Conservation (phyloP, 2,797 vertebrate species). For the Gila robusta region DNA sequence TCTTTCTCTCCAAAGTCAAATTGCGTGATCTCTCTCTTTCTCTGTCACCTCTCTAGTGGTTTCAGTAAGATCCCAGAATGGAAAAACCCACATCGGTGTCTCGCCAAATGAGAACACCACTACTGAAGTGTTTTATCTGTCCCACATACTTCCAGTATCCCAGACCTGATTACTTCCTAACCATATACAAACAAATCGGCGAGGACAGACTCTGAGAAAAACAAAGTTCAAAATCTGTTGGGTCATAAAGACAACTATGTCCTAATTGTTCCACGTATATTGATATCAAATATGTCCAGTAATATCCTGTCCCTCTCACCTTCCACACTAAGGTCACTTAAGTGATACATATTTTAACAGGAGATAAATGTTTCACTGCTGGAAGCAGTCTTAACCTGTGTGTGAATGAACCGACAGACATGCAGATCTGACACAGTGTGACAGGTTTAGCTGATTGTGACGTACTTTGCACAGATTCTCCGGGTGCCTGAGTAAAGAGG, state of each 20-base stretch:
- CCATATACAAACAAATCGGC: slow-evolving; percentile 9
- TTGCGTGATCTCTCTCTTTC: too few species aligned
- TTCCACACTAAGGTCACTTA: slow-evolving; percentile 33
- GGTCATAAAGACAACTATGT: background rate
- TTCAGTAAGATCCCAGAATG: slow-evolving; percentile 31
- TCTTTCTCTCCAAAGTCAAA: too few species aligned
- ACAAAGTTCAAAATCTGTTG: background rate
- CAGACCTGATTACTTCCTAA: slow-evolving; percentile 41
- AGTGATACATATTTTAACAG: slow-evolving; percentile 5
- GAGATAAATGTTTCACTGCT: slow-evolving; percentile 15
- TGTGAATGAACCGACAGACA: slow-evolving; percentile 35
- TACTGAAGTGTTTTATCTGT: slow-evolving; percentile 60
- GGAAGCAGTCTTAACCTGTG: background rate
- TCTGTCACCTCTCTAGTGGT: slow-evolving; percentile 29
- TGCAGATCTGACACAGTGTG: slow-evolving; percentile 47
- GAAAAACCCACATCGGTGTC: slow-evolving; percentile 49
- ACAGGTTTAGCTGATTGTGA: slow-evolving; percentile 30
- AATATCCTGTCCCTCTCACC: background rate
- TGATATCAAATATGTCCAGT: background rate
- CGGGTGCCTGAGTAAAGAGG: slow-evolving; percentile 34
- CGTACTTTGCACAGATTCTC: slow-evolving; percentile 14
- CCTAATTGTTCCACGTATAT: background rate
- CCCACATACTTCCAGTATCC: slow-evolving; percentile 57
- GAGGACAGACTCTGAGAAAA: slow-evolving; percentile 29
- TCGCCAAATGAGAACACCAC: slow-evolving; percentile 37